Percentiles rank a stretch among this genome's conserved stretches.
phyloP scores from a whole-genome alignment of 2,113 vertebrate species.

The Phodopus roborovskii region DNA sequence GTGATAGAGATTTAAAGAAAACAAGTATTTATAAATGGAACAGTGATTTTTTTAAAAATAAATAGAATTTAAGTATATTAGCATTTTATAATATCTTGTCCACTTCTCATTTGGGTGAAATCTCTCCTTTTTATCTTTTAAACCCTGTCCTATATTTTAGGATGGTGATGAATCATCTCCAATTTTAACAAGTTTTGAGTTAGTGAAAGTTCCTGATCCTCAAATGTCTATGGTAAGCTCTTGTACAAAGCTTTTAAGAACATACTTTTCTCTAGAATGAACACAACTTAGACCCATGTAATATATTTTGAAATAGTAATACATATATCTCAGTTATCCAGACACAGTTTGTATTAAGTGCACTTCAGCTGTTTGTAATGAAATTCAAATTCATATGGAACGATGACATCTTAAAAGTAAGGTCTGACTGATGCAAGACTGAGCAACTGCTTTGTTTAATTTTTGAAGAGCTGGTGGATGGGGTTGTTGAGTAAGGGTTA shows the following conservation, averaged over 20 bases:
- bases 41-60: neutral
- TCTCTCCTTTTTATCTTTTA: neutral
- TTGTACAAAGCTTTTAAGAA: neutral
- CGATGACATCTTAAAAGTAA: neutral
- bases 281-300: neutral
- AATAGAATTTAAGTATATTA: constrained; percentile 35
- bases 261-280: neutral
- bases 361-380: neutral
- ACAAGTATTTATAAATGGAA: neutral
- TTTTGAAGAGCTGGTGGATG: neutral
- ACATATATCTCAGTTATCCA: neutral
- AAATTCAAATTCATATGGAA: constrained; percentile 18
- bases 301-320: neutral
- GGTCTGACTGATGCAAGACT: neutral
- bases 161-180: constrained; percentile 95
- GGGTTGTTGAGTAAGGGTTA: neutral
- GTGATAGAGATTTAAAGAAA: neutral
- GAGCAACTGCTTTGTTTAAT: neutral
- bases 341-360: neutral
- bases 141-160: constrained; percentile 81
- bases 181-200: constrained; percentile 94
- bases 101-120: neutral
- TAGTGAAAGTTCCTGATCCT: constrained; percentile 99
- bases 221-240: constrained; percentile 97
- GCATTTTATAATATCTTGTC: neutral